Evolutionary conservation across 2,797 vertebrate species (phyloP).

Genomic region (Columba guinea): DNA sequence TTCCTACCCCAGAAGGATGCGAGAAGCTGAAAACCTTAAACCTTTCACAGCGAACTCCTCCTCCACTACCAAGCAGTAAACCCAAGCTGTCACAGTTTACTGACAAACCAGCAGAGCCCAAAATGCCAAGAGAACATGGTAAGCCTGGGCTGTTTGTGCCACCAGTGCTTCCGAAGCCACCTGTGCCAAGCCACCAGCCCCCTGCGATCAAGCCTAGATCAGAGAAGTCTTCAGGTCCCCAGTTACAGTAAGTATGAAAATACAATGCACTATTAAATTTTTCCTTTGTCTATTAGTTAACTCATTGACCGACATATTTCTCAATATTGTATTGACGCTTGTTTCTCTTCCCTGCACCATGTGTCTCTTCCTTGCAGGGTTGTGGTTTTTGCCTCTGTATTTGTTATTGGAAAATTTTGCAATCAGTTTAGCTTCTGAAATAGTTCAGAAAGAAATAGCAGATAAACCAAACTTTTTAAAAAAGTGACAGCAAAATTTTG

Average conservation of each 20-base stretch:
- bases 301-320: neutral
- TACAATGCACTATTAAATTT: neutral
- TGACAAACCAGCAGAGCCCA: slow-evolving; percentile 39
- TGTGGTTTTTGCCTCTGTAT: neutral
- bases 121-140: slow-evolving; percentile 14
- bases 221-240: slow-evolving; percentile 60
- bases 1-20: slow-evolving; percentile 61
- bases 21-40: slow-evolving; percentile 77
- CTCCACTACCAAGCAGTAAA: slow-evolving; percentile 61
- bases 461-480: neutral
- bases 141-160: slow-evolving; percentile 70
- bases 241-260: slow-evolving; percentile 85
- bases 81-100: slow-evolving; percentile 52
- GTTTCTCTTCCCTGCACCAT: neutral
- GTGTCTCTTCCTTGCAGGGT: neutral
- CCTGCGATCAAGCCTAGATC: slow-evolving; percentile 60
- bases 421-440: neutral
- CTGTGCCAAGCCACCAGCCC: slow-evolving; percentile 27
- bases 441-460: neutral
- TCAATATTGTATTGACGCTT: neutral
- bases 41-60: slow-evolving; percentile 57
- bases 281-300: neutral
- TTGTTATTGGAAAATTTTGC: neutral
- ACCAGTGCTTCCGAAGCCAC: slow-evolving; percentile 66
- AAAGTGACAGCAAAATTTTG: neutral